Evolutionary conservation across 2,888 invertebrate genomes (phyloP), one percentile per base, ranked within the genome.

Genomic region (Drosophila affinis): DNA sequence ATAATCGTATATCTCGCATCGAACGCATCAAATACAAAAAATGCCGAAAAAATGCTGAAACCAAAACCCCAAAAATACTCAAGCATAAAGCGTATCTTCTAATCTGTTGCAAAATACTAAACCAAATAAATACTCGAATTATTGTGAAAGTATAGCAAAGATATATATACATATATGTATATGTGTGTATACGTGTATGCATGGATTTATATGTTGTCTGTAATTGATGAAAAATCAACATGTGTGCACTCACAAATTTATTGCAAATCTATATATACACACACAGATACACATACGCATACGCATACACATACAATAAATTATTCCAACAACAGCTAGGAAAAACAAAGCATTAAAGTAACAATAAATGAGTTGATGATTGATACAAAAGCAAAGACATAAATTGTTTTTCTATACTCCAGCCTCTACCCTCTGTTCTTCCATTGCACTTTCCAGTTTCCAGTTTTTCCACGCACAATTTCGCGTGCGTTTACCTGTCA

Each of bases 321-420:
- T 71, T 79, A 77, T 62, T 85, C 68, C 56, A 81, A 74, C 62
- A 62, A 60, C 61, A 49, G 62, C 61, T 60, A 74, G 54, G 76
- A 84, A 75, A 63, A 64, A 54, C 55, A 57, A 69, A 58, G 34
- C 12, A 61, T 52, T 51, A 56, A 76, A 79, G 60, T 84, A 80
- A 85, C 85, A 83, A 83, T 87, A 83, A 87, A 83, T 75, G 83
- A 78, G 87, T 87, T 83, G 82, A 81, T 84, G 85, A 83, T 87
- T 84, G 79, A 87, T 83, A 84, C 79, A 83, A 79, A 83, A 78
- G 71, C 58, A 53, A 68, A 46, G 44, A 57, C 34, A 48, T 32
- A 60, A 75, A 70, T 56, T 73, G 72, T 62, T 46, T 74, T 75
- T 59, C 62, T 68, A 61, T 51, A 71, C 53, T 62, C 53, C 18